Conservation (phyloP, 2,113 vertebrate species). For the Chaenogobius annularis region DNA sequence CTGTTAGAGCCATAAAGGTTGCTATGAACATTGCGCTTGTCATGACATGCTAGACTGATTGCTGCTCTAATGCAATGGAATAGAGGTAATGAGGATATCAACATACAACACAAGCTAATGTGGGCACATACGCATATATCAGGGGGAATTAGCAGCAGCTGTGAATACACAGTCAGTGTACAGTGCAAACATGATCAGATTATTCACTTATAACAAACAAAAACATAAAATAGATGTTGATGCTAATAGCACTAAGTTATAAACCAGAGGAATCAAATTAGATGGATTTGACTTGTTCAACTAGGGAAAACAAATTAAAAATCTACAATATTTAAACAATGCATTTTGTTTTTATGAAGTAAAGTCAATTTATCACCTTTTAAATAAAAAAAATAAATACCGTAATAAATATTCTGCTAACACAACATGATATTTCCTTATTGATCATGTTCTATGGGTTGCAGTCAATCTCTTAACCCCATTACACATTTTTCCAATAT, state of each 20-base stretch:
- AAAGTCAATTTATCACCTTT: too few species aligned
- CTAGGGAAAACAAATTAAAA: too few species aligned
- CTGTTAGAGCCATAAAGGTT: conserved; percentile 36
- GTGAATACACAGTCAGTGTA: conserved; percentile 5
- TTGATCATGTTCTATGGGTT: background rate
- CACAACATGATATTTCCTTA: background rate
- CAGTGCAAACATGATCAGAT: conserved; percentile 7
- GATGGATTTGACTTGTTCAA: too few species aligned
- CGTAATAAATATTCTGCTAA: too few species aligned
- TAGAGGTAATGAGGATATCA: conserved; percentile 43
- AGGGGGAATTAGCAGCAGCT: conserved; percentile 8
- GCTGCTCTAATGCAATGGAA: conserved; percentile 28
- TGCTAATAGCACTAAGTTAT: background rate
- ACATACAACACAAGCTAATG: conserved; percentile 21
- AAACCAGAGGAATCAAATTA: too few species aligned
- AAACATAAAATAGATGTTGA: background rate
- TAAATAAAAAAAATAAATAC: too few species aligned
- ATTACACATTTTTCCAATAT: conserved; percentile 1
- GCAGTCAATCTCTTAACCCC: conserved; percentile 4
- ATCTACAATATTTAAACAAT: too few species aligned
- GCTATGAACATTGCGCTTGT: conserved; percentile 30
- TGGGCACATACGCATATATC: conserved; percentile 3
- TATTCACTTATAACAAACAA: background rate
- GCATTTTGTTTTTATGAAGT: too few species aligned
- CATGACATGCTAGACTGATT: conserved; percentile 30